These are phyloP conservation scores for Apodemus agrarius DNA, from an alignment of 2,797 vertebrate genomes.

Conservation along the genomic window DNA sequence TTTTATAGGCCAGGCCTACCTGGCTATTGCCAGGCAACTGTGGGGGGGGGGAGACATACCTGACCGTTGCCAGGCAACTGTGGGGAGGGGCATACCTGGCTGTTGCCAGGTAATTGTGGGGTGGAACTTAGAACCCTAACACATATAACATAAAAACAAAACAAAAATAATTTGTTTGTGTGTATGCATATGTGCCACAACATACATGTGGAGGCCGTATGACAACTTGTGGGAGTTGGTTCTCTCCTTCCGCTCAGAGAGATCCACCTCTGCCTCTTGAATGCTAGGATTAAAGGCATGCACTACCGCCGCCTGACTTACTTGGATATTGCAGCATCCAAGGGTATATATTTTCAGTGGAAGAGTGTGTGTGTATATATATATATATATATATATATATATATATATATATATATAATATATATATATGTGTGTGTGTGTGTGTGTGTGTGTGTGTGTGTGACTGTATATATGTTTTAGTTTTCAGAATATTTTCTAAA, in stretches of 20 bases:
- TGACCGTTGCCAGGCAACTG: no score
- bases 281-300: neutral
- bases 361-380: no score
- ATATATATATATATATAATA: no score
- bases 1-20: no score
- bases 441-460: no score
- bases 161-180: neutral
- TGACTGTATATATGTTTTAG: neutral
- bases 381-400: no score
- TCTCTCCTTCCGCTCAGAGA: neutral
- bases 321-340: neutral
- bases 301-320: neutral
- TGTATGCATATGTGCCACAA: neutral
- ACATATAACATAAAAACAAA: neutral
- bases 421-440: no score
- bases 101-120: no score
- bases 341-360: neutral
- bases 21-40: no score
- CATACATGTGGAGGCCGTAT: neutral
- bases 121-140: no score
- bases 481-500: constrained; percentile 43
- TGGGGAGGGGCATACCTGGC: no score
- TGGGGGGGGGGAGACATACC: no score
- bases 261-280: neutral
- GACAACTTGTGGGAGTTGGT: neutral